Conservation (phyloP, 2,113 vertebrate species). For the Protomyctophum bolini region DNA sequence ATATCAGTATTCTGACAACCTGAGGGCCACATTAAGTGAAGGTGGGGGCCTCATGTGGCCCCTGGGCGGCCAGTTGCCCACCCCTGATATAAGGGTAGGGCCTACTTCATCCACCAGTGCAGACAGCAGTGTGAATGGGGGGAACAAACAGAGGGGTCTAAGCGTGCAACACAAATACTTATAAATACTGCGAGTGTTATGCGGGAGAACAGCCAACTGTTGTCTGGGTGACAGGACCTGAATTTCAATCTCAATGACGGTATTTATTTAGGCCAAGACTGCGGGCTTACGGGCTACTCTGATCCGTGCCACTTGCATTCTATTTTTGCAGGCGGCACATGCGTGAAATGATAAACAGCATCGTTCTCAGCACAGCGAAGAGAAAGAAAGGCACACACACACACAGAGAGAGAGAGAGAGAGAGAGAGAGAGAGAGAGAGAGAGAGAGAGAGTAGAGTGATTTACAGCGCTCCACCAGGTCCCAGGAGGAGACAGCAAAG, state of each 20-base stretch:
- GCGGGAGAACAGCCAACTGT: constrained; percentile 58
- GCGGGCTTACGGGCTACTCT: constrained; percentile 27
- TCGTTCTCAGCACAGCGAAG: background rate
- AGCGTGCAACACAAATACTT: constrained; percentile 67
- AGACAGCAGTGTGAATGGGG: background rate
- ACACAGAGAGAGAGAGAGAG: background rate
- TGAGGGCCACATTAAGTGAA: too few relatives aligned
- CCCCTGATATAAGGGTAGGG: too few relatives aligned
- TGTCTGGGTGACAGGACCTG: constrained; percentile 43
- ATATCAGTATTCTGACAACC: too few relatives aligned
- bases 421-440: background rate
- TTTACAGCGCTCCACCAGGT: constrained; percentile 19
- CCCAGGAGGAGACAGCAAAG: constrained; percentile 48
- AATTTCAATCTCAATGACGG: constrained; percentile 58
- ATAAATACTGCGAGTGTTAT: constrained; percentile 67
- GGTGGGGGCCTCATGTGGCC: too few relatives aligned
- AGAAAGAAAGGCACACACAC: too few relatives aligned
- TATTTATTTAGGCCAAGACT: constrained; percentile 45
- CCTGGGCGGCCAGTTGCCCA: too few relatives aligned
- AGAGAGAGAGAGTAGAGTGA: constrained; percentile 7
- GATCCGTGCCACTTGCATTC: constrained; percentile 33
- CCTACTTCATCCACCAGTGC: too few relatives aligned
- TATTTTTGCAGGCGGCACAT: constrained; percentile 52
- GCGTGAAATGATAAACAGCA: constrained; percentile 56
- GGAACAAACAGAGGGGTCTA: constrained; percentile 12